Percentiles rank a stretch among this genome's conserved stretches.
These are phyloP conservation scores for Zaprionus kolodkinae DNA, from an alignment of 1,140 invertebrate genomes.

Conservation along the genomic window DNA sequence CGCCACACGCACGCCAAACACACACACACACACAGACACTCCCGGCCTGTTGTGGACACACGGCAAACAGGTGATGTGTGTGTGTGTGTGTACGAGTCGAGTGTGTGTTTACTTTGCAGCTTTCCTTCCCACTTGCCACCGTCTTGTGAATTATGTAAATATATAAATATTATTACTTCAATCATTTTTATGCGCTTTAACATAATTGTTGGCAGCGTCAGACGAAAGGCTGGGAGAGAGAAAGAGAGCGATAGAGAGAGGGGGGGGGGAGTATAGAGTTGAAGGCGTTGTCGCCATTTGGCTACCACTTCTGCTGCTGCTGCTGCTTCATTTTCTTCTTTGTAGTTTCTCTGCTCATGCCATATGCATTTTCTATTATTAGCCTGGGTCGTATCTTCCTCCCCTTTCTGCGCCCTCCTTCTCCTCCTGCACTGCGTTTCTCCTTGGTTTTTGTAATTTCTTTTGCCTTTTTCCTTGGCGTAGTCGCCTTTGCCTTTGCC, in stretches of 20 bases:
- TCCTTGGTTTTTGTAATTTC: slow-evolving; percentile 23
- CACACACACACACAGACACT: background rate
- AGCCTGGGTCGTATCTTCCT: slow-evolving; percentile 31
- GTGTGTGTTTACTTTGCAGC: slow-evolving; percentile 49
- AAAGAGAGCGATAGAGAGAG: background rate
- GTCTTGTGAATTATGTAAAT: slow-evolving; percentile 38
- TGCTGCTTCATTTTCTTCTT: slow-evolving; percentile 33
- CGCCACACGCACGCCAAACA: slow-evolving; percentile 34
- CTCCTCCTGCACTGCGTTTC: slow-evolving; percentile 7
- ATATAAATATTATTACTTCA: slow-evolving; percentile 57
- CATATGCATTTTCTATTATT: slow-evolving; percentile 59
- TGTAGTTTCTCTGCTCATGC: slow-evolving; percentile 37
- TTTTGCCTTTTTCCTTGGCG: slow-evolving; percentile 45
- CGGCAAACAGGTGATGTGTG: slow-evolving; percentile 68
- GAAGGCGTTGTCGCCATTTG: slow-evolving; percentile 64
- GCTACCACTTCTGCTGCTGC: slow-evolving; percentile 26
- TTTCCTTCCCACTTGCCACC: slow-evolving; percentile 36
- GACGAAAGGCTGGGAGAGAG: background rate
- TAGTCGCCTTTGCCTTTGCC: slow-evolving; percentile 23
- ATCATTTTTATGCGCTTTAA: slow-evolving; percentile 55
- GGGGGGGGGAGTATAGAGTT: slow-evolving; percentile 23
- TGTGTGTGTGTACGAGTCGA: slow-evolving; percentile 14
- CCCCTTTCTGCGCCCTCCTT: too few species aligned
- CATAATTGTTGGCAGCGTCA: slow-evolving; percentile 47
- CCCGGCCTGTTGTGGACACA: slow-evolving; percentile 31